phyloP scores from a whole-genome alignment of 2,113 vertebrate genomes.

The Pelecanus crispus region DNA sequence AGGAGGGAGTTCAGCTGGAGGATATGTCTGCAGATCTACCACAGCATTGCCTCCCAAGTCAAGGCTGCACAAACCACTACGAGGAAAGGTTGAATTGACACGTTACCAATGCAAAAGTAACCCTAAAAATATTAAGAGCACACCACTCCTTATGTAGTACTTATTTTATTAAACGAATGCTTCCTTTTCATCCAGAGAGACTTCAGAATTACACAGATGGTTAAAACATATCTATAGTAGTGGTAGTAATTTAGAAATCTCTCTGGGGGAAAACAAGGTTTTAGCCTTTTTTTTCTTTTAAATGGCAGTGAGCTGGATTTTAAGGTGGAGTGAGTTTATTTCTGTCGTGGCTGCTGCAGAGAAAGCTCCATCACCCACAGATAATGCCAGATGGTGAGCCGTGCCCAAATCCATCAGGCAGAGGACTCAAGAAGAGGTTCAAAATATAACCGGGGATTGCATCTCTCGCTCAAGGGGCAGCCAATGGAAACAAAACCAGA shows the following conservation, averaged over 20 bases:
- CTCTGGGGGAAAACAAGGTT: conserved; percentile 26
- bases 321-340: conserved; percentile 52
- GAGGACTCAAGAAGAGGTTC: neutral
- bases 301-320: conserved; percentile 30
- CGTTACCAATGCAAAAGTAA: neutral
- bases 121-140: neutral
- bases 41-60: neutral
- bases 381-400: conserved; percentile 32
- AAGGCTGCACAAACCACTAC: neutral
- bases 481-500: neutral
- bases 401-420: neutral
- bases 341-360: neutral
- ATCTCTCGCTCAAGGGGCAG: neutral
- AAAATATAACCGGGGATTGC: neutral
- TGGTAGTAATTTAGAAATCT: conserved; percentile 39
- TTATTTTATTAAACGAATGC: neutral
- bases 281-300: neutral
- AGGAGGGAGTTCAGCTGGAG: neutral
- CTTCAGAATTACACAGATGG: conserved; percentile 33
- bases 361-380: conserved; percentile 39
- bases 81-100: neutral
- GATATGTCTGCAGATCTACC: neutral
- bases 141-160: neutral
- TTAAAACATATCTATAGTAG: conserved; percentile 29
- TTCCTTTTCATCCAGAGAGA: conserved; percentile 5